phyloP scores from a whole-genome alignment of 1,140 invertebrate species.

The Melipona quadrifasciata region DNA sequence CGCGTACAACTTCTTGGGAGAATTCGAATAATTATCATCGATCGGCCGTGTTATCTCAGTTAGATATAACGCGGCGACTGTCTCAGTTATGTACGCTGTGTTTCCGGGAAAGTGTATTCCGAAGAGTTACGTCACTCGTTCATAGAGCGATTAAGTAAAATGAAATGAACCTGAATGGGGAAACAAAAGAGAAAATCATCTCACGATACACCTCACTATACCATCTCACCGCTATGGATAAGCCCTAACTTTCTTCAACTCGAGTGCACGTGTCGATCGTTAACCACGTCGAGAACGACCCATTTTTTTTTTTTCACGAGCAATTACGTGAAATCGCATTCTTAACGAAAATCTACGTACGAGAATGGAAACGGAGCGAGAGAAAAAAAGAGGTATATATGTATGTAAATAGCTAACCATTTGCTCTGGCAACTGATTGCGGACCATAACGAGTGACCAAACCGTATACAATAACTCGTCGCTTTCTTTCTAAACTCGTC shows the following conservation, averaged over 20 bases:
- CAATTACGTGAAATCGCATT: background rate
- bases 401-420: too few species aligned
- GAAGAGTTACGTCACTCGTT: background rate
- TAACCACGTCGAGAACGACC: too few species aligned
- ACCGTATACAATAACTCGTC: too few species aligned
- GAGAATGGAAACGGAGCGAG: background rate
- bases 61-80: background rate
- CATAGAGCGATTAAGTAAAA: background rate
- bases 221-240: too few species aligned
- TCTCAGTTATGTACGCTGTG: background rate
- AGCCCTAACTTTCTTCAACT: slow-evolving; percentile 23
- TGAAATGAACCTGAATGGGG: background rate
- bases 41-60: background rate
- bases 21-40: background rate
- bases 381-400: background rate
- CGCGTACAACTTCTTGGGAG: background rate
- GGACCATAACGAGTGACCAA: too few species aligned
- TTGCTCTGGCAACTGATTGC: too few species aligned
- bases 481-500: too few species aligned
- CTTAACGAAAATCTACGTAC: background rate
- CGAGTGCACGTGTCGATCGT: background rate
- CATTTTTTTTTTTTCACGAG: too few species aligned
- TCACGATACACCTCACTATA: too few species aligned
- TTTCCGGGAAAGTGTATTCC: background rate
- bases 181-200: too few species aligned